Conservation (phyloP, 2,797 vertebrate species). For the Gila robusta region DNA sequence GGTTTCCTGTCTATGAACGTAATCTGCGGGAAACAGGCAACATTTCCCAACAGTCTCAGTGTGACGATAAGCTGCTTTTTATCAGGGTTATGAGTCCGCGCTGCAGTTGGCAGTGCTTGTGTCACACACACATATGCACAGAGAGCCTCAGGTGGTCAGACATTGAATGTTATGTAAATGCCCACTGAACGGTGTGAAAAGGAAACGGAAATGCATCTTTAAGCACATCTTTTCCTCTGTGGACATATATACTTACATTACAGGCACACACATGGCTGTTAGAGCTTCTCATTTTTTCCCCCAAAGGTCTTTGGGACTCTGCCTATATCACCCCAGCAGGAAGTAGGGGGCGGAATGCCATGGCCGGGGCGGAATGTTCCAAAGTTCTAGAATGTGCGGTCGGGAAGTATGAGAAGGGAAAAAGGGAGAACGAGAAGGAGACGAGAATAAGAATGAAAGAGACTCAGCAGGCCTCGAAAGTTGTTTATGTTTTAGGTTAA, state of each 20-base stretch:
- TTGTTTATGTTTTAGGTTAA: constrained; percentile 87
- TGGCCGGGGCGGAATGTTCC: constrained; percentile 89
- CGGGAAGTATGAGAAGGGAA: constrained; percentile 88
- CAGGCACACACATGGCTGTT: constrained; percentile 26
- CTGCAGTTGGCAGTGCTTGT: constrained; percentile 39
- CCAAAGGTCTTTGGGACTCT: constrained; percentile 57
- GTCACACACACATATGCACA: constrained; percentile 14
- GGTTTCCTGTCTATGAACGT: constrained; percentile 65
- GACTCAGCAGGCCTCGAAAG: constrained; percentile 77
- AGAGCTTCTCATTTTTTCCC: constrained; percentile 52
- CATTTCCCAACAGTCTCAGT: constrained; percentile 64
- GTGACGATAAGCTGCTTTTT: constrained; percentile 65
- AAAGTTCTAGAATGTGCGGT: constrained; percentile 77
- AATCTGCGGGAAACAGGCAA: constrained; percentile 66
- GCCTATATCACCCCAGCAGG: constrained; percentile 77
- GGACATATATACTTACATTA: constrained; percentile 21
- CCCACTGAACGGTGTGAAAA: constrained; percentile 6
- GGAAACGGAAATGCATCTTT: constrained; percentile 33
- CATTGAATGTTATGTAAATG: not conserved
- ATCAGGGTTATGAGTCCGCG: constrained; percentile 58
- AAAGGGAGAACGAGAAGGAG: constrained; percentile 69
- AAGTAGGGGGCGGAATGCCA: constrained; percentile 80
- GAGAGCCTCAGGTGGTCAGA: constrained; percentile 17
- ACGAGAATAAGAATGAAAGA: constrained; percentile 25
- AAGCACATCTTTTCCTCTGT: constrained; percentile 45